Evolutionary conservation across 2,113 vertebrate species (phyloP), one percentile per base, ranked within the genome.

Genomic region (Osmerus eperlanus): DNA sequence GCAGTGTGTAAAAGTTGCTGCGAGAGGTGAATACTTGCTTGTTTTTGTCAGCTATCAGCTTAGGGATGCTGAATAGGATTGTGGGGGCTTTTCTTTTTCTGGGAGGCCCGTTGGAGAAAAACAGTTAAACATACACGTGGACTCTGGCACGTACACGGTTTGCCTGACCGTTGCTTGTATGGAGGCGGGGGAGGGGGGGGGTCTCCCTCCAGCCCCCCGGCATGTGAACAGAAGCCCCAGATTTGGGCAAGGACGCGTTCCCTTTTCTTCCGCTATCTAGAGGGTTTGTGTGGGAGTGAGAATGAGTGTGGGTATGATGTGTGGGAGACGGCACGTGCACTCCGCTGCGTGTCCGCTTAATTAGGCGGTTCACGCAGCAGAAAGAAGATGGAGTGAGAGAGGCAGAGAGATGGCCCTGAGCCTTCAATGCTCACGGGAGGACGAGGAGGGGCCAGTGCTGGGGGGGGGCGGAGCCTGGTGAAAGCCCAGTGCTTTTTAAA

Each of bases 301-400:
- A 8, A 11, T 21, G 63, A 5, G 41, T 21, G 18, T 65, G 32
- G 18, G 55, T 56, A 18, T n/a, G 4, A 9, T 56, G 15, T 18
- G 14, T 19, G n/a, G 58, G 5, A 19, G 5, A 19, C 18, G 3
- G n/a, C 63, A 65, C 63, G 63, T 63, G 61, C 23, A 11, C 61
- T 63, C 3, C 28, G 7, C 28, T 32, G 28, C 2, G 23, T 8
- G 1, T 63, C 61, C 32, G 61, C 61, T 28, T 63, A 15, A 14
- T 63, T 63, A 63, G 14, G 23, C 29, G 12, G 14, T n/a, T 41
- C 62, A 11, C 62, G n/a, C n/a, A 52, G 75, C 78, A 83, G 74
- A 79, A 87, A 84, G 76, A 86, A 86, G 85, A 83, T 80, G 68
- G 72, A 75, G 60, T 58, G 75, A 71, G 28, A 36, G 54, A n/a